These are phyloP conservation scores for Karalla daura DNA, from an alignment of 2,797 vertebrate genomes.

Conservation along the genomic window DNA sequence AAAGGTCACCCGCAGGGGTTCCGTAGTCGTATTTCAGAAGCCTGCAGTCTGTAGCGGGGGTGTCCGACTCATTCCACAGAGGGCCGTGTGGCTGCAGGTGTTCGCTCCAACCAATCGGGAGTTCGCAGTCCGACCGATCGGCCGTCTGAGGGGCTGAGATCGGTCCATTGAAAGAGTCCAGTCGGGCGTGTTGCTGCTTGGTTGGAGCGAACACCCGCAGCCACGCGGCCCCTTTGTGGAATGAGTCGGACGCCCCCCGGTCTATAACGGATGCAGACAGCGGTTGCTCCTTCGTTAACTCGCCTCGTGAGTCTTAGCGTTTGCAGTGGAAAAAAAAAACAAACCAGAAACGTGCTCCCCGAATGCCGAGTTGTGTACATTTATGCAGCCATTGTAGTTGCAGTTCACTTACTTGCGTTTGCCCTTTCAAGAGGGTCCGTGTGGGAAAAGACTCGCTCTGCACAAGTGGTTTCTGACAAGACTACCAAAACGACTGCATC, in stretches of 20 bases:
- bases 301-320: slow-evolving; percentile 25
- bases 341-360: slow-evolving; percentile 8
- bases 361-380: neutral
- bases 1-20: slow-evolving; percentile 23
- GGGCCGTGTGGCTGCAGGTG: too few relatives aligned
- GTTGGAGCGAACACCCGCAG: too few relatives aligned
- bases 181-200: too few relatives aligned
- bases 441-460: neutral
- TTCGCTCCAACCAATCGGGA: too few relatives aligned
- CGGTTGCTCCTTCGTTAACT: slow-evolving; percentile 27
- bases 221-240: too few relatives aligned
- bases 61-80: too few relatives aligned
- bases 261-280: too few relatives aligned
- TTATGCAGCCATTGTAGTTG: neutral
- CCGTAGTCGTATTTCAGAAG: slow-evolving; percentile 17
- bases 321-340: neutral
- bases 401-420: neutral
- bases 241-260: too few relatives aligned
- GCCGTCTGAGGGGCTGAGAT: too few relatives aligned
- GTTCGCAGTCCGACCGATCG: too few relatives aligned
- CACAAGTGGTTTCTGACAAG: neutral
- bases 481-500: too few relatives aligned
- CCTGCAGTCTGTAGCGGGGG: slow-evolving; percentile 6
- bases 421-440: neutral
- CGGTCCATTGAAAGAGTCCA: too few relatives aligned